Percentiles rank a stretch among this genome's conserved stretches.
phyloP scores from a whole-genome alignment of 2,113 vertebrate species.

The Antechinus flavipes region DNA sequence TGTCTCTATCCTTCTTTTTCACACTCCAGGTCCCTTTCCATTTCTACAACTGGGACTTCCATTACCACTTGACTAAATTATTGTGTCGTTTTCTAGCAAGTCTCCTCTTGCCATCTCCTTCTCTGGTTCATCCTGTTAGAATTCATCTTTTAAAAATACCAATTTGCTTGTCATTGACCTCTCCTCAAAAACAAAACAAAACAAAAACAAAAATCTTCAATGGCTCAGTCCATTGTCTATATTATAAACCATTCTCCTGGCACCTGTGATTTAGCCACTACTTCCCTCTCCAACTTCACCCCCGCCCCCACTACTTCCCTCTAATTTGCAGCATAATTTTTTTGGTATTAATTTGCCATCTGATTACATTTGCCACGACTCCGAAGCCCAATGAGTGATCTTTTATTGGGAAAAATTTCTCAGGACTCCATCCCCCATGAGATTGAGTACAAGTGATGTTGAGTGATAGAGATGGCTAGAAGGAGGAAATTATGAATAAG shows the following conservation, averaged over 20 bases:
- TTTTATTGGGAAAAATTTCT: background rate
- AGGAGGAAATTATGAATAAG: background rate
- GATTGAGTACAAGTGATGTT: background rate
- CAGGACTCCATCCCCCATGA: background rate
- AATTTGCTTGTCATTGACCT: background rate
- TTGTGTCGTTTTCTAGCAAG: background rate
- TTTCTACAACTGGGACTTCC: background rate
- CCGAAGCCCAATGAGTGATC: background rate
- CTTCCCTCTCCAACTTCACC: background rate
- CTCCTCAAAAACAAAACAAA: background rate
- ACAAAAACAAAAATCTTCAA: background rate
- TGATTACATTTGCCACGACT: background rate
- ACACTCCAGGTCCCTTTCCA: background rate
- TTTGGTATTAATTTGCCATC: background rate
- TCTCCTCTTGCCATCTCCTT: background rate
- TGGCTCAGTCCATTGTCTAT: background rate
- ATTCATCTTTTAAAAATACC: background rate
- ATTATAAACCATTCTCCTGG: background rate
- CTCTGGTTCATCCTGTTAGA: background rate
- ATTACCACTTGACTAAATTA: background rate
- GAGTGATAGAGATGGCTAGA: background rate
- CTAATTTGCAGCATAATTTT: background rate
- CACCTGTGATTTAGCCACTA: background rate
- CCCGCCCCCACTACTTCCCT: background rate
- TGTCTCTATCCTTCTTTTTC: background rate